Conservation (phyloP, 2,113 vertebrate species). For the Scopus umbretta region DNA sequence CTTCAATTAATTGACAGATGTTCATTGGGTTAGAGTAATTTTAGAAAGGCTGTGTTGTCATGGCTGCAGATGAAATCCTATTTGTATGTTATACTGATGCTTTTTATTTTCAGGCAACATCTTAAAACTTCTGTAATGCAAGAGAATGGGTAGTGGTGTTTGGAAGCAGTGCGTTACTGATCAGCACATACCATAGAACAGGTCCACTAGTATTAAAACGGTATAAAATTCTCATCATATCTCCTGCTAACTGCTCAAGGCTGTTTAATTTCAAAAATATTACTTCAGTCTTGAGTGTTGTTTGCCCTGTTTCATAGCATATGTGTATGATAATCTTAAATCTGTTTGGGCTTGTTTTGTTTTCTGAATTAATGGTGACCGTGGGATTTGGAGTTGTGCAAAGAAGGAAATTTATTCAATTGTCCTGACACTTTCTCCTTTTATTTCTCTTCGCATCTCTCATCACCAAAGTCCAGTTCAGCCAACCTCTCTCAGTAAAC, state of each 20-base stretch:
- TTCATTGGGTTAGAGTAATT: background rate
- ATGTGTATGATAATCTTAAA: background rate
- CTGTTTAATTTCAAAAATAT: background rate
- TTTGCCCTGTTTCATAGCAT: background rate
- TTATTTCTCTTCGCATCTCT: background rate
- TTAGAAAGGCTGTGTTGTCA: background rate
- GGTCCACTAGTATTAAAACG: background rate
- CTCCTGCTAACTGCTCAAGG: slow-evolving; percentile 3
- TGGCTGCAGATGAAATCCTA: slow-evolving; percentile 6
- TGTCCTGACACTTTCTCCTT: background rate
- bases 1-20: background rate
- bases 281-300: background rate
- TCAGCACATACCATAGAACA: background rate
- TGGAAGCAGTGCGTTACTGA: background rate
- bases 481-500: background rate
- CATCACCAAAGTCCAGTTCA: background rate
- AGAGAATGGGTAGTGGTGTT: background rate
- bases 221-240: background rate
- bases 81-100: background rate
- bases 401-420: background rate
- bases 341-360: background rate
- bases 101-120: slow-evolving; percentile 11
- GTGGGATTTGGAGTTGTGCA: background rate
- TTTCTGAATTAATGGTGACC: background rate
- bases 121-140: background rate